Base-by-base conservation (phyloP, 2,797 vertebrate species). In the Acanthurus leucopareius region DNA sequence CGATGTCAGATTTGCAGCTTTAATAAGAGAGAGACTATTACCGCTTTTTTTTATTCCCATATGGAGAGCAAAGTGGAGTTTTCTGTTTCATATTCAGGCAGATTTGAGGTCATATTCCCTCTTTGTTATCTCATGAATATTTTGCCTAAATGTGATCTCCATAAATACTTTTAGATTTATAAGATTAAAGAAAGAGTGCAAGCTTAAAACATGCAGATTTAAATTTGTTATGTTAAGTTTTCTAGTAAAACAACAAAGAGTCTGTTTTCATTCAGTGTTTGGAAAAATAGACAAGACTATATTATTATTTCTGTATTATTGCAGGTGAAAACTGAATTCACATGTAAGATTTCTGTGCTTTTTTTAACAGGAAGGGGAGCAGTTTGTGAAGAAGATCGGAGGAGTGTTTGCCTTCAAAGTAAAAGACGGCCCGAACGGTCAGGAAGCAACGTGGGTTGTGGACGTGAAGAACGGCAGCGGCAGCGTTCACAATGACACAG, bases 371-470 rank as follows among this genome's bases (percentile, higher is more conserved):
- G 97, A 98, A 56, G 97, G 98, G 38, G 97, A 97, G 44, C 89
- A 96, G 25, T 97, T 96, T 90, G 97, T 99, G 76, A 97, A 98
- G 88, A 99, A 98, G 93, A 98, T 99, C 0, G 97, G 97, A 11
- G 97, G 97, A 40, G 85, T 99, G 73, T 98, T 99, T 91, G 97
- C 97, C 85, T 99, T 99, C 86, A 98, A 97, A 88, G 96, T 99
- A 59, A 98, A 96, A 87, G 96, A 97, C 13, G 97, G 97, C 13
- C 97, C 97, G 3, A 94, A 80, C 0, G 97, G 97, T 51, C 95
- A 97, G 88, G 97, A 98, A 90, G 97, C 96, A n/a, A 96, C 92
- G 8, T 99, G 98, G 98, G 77, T 97, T 11, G 97, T 99, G 61
- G 97, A 99, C 11, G 97, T 98, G 86, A 98, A 99, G 87, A 98